A percentile compares a stretch with the other conserved stretches of the same genome.
phyloP scores from a whole-genome alignment of 1,140 invertebrate genomes.

The Nylanderia fulva region DNA sequence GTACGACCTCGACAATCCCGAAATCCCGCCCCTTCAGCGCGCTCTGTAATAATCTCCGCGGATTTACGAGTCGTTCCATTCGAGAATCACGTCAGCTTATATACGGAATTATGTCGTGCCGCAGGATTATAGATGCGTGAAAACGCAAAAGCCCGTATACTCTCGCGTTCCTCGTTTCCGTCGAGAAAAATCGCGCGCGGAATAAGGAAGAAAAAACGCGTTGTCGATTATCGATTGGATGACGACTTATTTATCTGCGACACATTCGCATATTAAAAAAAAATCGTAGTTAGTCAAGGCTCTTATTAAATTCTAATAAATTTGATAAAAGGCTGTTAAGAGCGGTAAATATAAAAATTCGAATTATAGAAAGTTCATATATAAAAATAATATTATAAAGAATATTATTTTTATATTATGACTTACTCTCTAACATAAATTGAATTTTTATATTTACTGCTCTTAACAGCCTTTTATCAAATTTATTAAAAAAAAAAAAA shows the following conservation, averaged over 20 bases:
- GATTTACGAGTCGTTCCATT: slow-evolving; percentile 74
- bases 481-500: too few species aligned
- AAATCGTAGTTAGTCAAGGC: too few species aligned
- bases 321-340: too few species aligned
- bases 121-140: slow-evolving; percentile 53
- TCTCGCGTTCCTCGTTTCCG: slow-evolving; percentile 12
- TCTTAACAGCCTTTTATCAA: too few species aligned
- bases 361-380: too few species aligned
- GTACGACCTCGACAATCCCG: slow-evolving; percentile 53
- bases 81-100: slow-evolving; percentile 70
- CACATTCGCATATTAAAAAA: not conserved
- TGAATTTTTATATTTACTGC: too few species aligned
- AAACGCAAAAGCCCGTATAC: not conserved
- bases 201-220: not conserved
- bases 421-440: too few species aligned
- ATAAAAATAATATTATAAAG: too few species aligned
- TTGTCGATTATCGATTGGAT: slow-evolving; percentile 49
- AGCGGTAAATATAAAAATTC: too few species aligned
- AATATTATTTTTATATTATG: too few species aligned
- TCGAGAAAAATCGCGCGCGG: not conserved
- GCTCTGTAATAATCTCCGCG: slow-evolving; percentile 73
- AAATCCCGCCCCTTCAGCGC: slow-evolving; percentile 17
- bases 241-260: not conserved
- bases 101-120: slow-evolving; percentile 63
- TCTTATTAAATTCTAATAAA: too few species aligned